Evolutionary conservation across 2,888 invertebrate species (phyloP).

Genomic region (Epinotia nisella): DNA sequence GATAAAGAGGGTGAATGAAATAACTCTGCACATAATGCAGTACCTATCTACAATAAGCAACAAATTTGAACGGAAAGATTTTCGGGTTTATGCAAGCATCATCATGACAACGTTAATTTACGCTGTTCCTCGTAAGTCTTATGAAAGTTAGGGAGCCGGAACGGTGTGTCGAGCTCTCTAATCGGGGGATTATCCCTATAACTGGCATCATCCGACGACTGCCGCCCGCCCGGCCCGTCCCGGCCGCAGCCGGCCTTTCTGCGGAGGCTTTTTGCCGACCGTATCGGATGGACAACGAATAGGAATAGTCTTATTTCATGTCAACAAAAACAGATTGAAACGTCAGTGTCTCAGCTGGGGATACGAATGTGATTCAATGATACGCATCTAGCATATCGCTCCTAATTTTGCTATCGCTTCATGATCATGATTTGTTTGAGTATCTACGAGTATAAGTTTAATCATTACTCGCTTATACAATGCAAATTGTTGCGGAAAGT

Average conservation of each 20-base stretch:
- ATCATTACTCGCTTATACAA: neutral
- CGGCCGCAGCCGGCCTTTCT: slow-evolving; percentile 24
- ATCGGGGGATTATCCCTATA: slow-evolving; percentile 69
- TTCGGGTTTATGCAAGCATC: slow-evolving; percentile 29
- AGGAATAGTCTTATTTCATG: slow-evolving; percentile 42
- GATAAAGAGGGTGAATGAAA: neutral
- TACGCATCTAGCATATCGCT: slow-evolving; percentile 16
- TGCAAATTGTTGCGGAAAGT: neutral
- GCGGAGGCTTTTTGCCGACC: slow-evolving; percentile 54
- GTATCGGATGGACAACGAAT: slow-evolving; percentile 50
- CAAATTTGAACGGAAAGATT: slow-evolving; percentile 9
- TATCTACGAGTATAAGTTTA: neutral
- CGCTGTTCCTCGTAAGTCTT: slow-evolving; percentile 48
- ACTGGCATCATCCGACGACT: slow-evolving; percentile 56
- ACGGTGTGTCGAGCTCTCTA: slow-evolving; percentile 61
- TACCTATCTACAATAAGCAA: neutral
- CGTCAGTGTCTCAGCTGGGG: slow-evolving; percentile 29
- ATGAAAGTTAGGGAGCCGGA: slow-evolving; percentile 54
- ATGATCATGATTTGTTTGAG: neutral
- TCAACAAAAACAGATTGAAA: slow-evolving; percentile 40
- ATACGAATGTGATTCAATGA: slow-evolving; percentile 7
- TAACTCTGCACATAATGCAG: neutral
- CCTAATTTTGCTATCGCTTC: neutral
- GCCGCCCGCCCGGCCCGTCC: slow-evolving; percentile 44
- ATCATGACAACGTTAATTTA: slow-evolving; percentile 42